Evolutionary conservation across 2,797 vertebrate genomes (phyloP).

Genomic region (Gymnothorax javanicus): DNA sequence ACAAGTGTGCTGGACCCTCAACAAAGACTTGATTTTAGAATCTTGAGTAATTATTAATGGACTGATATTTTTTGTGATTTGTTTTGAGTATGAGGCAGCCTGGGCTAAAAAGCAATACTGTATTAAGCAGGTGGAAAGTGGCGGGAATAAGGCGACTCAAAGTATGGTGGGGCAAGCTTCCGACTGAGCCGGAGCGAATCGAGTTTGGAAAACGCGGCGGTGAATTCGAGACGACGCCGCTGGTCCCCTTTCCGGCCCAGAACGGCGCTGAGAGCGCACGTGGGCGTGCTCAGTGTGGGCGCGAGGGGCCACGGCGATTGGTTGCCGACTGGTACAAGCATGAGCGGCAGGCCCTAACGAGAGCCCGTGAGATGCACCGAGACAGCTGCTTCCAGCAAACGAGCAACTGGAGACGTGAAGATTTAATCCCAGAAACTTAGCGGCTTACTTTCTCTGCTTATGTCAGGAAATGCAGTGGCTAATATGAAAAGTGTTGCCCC

Average conservation of each 20-base stretch:
- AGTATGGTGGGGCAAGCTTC: not conserved
- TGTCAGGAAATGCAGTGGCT: conserved; percentile 17
- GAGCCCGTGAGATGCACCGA: conserved; percentile 55
- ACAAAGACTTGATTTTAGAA: not conserved
- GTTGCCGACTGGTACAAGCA: conserved; percentile 60
- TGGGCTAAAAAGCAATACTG: no score
- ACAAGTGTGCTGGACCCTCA: not conserved
- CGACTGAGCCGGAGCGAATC: not conserved
- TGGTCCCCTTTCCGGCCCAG: not conserved
- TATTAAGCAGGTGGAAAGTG: not conserved
- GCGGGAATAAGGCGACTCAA: not conserved
- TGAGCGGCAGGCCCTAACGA: conserved; percentile 70
- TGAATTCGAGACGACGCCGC: conserved; percentile 8
- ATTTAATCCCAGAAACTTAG: conserved; percentile 28
- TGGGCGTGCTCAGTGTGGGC: conserved; percentile 65
- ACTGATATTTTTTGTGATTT: not conserved
- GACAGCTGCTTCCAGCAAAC: conserved; percentile 14
- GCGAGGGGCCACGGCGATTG: conserved; percentile 59
- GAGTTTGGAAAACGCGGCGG: not conserved
- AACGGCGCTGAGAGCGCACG: conserved; percentile 34
- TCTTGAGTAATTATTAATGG: not conserved
- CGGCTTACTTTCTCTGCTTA: conserved; percentile 20
- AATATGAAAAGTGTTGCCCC: conserved; percentile 24
- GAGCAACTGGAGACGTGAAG: conserved; percentile 3
- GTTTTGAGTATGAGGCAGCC: not conserved